These are phyloP conservation scores for Calameuta pallipes DNA, from an alignment of 2,888 invertebrate genomes.

Conservation along the genomic window DNA sequence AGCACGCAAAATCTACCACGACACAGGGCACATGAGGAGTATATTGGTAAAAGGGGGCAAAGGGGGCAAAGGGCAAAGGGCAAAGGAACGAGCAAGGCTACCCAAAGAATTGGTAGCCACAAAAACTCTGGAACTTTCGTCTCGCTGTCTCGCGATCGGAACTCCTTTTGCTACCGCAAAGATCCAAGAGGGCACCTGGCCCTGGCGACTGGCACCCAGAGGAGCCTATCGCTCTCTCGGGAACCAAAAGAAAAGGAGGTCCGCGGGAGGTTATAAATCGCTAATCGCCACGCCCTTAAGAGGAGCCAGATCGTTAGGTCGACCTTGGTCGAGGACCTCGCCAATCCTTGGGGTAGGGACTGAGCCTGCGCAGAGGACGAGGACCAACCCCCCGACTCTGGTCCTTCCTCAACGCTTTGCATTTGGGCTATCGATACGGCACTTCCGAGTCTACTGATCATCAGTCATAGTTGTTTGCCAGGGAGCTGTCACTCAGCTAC, in stretches of 20 bases:
- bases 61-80: too few relatives aligned
- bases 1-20: too few relatives aligned
- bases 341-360: conserved; percentile 23
- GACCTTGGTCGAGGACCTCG: conserved; percentile 5
- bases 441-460: conserved; percentile 28
- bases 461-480: conserved; percentile 50
- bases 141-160: too few relatives aligned
- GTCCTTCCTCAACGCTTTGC: not conserved
- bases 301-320: not conserved
- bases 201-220: too few relatives aligned
- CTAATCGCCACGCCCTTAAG: conserved; percentile 4
- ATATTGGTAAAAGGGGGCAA: too few relatives aligned
- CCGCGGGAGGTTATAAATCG: conserved; percentile 5
- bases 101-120: too few relatives aligned
- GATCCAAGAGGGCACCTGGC: too few relatives aligned
- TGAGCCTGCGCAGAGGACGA: conserved; percentile 13
- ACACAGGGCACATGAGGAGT: too few relatives aligned
- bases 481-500: conserved; percentile 30
- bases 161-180: too few relatives aligned
- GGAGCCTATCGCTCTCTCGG: not conserved
- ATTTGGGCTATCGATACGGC: conserved; percentile 18
- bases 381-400: conserved; percentile 17
- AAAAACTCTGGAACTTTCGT: too few relatives aligned
- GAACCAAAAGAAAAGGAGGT: not conserved
- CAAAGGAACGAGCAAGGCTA: too few relatives aligned